Evolutionary conservation across 2,113 vertebrate genomes (phyloP).

Genomic region (Crotalus tigris): DNA sequence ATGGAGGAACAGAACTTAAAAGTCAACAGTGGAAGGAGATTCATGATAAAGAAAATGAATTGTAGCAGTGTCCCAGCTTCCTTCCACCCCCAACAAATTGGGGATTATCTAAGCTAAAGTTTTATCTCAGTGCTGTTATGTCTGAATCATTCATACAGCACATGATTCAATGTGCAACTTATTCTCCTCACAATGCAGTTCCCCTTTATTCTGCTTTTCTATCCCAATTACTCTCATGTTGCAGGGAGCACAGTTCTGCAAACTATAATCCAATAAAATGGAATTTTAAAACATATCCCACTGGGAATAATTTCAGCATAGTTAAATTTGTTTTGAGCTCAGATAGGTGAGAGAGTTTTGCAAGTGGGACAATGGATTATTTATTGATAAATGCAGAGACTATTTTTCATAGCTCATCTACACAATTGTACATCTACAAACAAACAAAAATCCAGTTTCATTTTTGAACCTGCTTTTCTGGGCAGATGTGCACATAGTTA

Average conservation of each 20-base stretch:
- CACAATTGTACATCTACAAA: not conserved
- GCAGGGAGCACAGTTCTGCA: not conserved
- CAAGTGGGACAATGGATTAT: not conserved
- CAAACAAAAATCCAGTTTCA: not conserved
- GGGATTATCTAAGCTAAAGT: not conserved
- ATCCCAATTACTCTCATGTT: not conserved
- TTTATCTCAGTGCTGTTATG: not conserved
- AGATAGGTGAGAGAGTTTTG: not conserved
- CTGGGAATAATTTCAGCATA: not conserved
- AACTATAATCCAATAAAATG: not conserved
- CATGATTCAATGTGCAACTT: not conserved
- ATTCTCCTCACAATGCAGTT: not conserved
- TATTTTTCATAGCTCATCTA: not conserved
- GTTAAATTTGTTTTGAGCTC: not conserved
- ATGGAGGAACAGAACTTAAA: not conserved
- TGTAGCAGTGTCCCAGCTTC: not conserved
- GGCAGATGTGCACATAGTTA: not conserved
- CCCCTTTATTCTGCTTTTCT: not conserved
- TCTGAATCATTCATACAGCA: not conserved
- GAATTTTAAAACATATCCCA: not conserved
- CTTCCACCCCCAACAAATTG: not conserved
- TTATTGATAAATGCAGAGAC: not conserved
- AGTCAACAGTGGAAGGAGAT: slow-evolving; percentile 15
- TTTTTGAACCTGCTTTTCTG: too few relatives aligned
- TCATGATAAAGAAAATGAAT: slow-evolving; percentile 2